Base-by-base conservation (phyloP, 2,888 invertebrate species). In the Drosophila peninsularis region DNA sequence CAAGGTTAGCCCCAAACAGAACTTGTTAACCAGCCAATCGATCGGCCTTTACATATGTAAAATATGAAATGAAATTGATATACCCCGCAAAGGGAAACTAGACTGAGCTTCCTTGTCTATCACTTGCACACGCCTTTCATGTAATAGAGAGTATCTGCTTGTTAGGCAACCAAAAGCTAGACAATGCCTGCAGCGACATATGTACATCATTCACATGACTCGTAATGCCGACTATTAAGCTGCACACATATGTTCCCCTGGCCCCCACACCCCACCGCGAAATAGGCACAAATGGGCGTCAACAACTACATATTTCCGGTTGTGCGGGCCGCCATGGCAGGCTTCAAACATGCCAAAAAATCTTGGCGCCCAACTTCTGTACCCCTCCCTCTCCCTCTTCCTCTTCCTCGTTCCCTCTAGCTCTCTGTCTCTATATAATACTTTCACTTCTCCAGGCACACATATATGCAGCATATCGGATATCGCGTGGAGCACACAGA, bases 251-350 rank as follows among this genome's bases (percentile, higher is more conserved):
- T 47, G 24, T 44, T 44, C 49, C 62, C 32, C 19, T 21, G n/a
- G 64, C 49, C 36, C 65, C 17, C 45, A 1, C 6, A 5, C 27
- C 14, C 39, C 19, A 9, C 32, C 14, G 13, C 32, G 49, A 66
- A 86, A 80, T 76, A 70, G 81, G 74, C 71, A 60, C 72, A 83
- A 86, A 87, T 80, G 78, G 88, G 89, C 80, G 80, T 85, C 87
- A 89, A 88, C 88, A 86, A 86, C 89, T 88, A 85, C 86, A 89
- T 75, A 88, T 86, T 88, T 86, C 85, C 85, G 89, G 77, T 79
- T 89, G 87, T 87, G 83, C 65, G 86, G 83, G 56, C 60, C 72
- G 62, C 64, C 67, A 61, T 66, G 85, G 71, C 86, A 86, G 75
- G 56, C 63, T 73, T 71, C 70, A 85, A 47, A 83, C 81, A 71